Evolutionary conservation across 2,113 vertebrate species (phyloP).

Genomic region (Nasalis larvatus): DNA sequence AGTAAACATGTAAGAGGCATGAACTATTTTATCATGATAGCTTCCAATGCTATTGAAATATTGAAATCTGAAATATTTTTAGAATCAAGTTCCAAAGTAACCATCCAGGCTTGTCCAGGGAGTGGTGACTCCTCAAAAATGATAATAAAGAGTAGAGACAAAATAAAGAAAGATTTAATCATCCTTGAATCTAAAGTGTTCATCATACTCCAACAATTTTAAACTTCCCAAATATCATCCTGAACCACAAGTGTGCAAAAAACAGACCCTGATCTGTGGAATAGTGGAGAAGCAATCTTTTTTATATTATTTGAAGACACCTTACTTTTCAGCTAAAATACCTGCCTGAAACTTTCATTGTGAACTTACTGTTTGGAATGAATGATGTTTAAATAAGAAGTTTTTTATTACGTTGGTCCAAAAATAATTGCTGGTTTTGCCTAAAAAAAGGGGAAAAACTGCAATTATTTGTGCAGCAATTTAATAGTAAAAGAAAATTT

Average conservation of each 20-base stretch:
- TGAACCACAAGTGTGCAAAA: not conserved
- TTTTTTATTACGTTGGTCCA: not conserved
- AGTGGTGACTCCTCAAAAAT: not conserved
- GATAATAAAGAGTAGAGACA: not conserved
- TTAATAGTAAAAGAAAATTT: not conserved
- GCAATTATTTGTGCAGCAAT: too few relatives aligned
- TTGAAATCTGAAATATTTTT: not conserved
- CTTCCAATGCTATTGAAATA: not conserved
- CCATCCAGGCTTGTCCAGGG: not conserved
- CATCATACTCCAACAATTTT: not conserved
- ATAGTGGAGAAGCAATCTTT: not conserved
- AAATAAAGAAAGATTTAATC: not conserved
- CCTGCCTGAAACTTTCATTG: not conserved
- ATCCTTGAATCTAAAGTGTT: not conserved
- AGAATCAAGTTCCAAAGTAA: not conserved
- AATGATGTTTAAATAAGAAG: not conserved
- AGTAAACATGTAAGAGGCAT: not conserved
- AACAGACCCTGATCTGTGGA: not conserved
- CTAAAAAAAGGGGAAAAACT: too few relatives aligned
- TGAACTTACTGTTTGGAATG: not conserved
- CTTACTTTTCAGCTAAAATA: not conserved
- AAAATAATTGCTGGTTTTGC: too few relatives aligned
- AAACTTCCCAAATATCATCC: not conserved
- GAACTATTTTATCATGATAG: not conserved
- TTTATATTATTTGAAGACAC: not conserved